A percentile compares a stretch with the other conserved stretches of the same genome.
Evolutionary conservation across 2,888 invertebrate genomes (phyloP).

Genomic region (Drosophila cognata): DNA sequence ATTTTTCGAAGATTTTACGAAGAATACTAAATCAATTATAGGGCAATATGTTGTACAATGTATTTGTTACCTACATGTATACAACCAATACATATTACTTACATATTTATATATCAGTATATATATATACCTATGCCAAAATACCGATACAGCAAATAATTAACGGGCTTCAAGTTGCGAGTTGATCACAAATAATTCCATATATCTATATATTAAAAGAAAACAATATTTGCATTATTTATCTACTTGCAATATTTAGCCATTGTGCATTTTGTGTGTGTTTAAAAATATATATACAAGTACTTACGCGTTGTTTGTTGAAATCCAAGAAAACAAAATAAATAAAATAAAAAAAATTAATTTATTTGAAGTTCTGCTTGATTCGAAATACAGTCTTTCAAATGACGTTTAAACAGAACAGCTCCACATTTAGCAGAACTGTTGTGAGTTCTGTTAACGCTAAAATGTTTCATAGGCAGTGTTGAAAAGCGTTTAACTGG

Average conservation of each 20-base stretch:
- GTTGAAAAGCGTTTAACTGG: constrained; percentile 27
- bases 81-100: constrained; percentile 45
- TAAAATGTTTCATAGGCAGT: constrained; percentile 26
- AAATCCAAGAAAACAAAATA: constrained; percentile 1
- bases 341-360: background rate
- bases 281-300: constrained; percentile 36
- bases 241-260: constrained; percentile 43
- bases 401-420: constrained; percentile 12
- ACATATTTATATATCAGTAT: constrained; percentile 17
- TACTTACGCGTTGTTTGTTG: constrained; percentile 40
- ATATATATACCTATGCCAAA: background rate
- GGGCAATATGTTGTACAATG: constrained; percentile 72
- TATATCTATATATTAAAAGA: constrained; percentile 14
- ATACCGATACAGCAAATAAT: constrained; percentile 19
- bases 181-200: constrained; percentile 42
- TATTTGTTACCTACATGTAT: constrained; percentile 66
- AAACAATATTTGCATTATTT: constrained; percentile 31
- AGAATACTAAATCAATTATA: constrained; percentile 70
- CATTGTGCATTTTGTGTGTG: constrained; percentile 30
- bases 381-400: constrained; percentile 5
- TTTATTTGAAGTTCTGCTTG: background rate
- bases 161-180: constrained; percentile 14
- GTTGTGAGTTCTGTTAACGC: constrained; percentile 23
- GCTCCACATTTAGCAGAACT: background rate
- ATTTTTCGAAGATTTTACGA: constrained; percentile 67